phyloP scores from a whole-genome alignment of 2,113 vertebrate species.

The Sinosuthora webbiana region DNA sequence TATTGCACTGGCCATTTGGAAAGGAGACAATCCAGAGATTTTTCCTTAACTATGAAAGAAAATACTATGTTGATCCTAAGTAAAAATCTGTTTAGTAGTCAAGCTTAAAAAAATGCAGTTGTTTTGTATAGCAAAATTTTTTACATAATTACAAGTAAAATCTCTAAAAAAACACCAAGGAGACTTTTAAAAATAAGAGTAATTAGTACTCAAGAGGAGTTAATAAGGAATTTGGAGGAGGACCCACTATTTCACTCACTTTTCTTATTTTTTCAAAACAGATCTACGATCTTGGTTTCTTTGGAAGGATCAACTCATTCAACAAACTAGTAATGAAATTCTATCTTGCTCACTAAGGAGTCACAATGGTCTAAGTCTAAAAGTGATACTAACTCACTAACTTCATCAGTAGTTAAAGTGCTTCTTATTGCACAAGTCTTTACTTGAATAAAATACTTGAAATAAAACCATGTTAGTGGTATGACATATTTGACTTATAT shows the following conservation, averaged over 20 bases:
- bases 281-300: not conserved
- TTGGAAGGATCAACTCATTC: not conserved
- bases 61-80: not conserved
- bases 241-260: not conserved
- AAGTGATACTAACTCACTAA: not conserved
- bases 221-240: not conserved
- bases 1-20: not conserved
- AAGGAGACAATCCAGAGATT: not conserved
- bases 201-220: not conserved
- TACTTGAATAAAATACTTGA: not conserved
- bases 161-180: not conserved
- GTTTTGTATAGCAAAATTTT: not conserved
- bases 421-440: not conserved
- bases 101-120: not conserved
- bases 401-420: not conserved
- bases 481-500: not conserved
- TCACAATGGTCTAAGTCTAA: not conserved
- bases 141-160: not conserved
- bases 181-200: not conserved
- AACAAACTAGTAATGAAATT: not conserved
- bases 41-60: not conserved
- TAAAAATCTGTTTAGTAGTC: not conserved
- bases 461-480: not conserved
- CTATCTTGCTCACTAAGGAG: not conserved
- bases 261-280: not conserved